phyloP scores from a whole-genome alignment of 1,140 invertebrate genomes.

The Bombus turneri region DNA sequence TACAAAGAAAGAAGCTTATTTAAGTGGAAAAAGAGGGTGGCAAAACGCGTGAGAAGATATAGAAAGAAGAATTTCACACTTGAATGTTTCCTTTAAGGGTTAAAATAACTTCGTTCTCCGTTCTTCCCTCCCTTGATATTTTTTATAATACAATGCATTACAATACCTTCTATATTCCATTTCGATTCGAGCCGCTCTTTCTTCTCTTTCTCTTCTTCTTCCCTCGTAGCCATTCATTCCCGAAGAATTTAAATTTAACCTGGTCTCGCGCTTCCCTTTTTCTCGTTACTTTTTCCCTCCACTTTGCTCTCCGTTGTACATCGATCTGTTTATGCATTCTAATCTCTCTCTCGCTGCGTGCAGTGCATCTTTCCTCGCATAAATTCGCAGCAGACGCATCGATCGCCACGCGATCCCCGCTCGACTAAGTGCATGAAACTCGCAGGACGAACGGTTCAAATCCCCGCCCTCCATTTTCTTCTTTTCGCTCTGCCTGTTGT shows the following conservation, averaged over 20 bases:
- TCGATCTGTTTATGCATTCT: conserved; percentile 24
- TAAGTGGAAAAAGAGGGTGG: background rate
- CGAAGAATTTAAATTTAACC: conserved; percentile 9
- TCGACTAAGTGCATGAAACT: conserved; percentile 14
- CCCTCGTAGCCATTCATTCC: background rate
- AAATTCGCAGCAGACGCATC: conserved; percentile 17
- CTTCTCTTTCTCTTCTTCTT: too few relatives aligned
- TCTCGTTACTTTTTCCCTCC: background rate
- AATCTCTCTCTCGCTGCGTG: conserved; percentile 3
- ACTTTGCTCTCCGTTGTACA: background rate
- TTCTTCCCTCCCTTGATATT: background rate
- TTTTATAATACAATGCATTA: background rate
- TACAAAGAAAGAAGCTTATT: conserved; percentile 18
- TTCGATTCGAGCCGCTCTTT: background rate
- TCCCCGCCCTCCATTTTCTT: background rate
- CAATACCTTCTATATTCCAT: background rate
- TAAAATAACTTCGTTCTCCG: conserved; percentile 9
- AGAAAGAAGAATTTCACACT: conserved; percentile 14
- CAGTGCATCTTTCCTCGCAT: conserved; percentile 12
- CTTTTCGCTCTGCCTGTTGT: background rate
- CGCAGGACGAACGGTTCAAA: background rate
- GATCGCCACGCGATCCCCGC: background rate
- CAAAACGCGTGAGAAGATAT: background rate
- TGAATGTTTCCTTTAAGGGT: background rate
- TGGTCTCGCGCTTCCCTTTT: background rate